phyloP scores from a whole-genome alignment of 2,888 invertebrate species.

The Teleogryllus oceanicus region DNA sequence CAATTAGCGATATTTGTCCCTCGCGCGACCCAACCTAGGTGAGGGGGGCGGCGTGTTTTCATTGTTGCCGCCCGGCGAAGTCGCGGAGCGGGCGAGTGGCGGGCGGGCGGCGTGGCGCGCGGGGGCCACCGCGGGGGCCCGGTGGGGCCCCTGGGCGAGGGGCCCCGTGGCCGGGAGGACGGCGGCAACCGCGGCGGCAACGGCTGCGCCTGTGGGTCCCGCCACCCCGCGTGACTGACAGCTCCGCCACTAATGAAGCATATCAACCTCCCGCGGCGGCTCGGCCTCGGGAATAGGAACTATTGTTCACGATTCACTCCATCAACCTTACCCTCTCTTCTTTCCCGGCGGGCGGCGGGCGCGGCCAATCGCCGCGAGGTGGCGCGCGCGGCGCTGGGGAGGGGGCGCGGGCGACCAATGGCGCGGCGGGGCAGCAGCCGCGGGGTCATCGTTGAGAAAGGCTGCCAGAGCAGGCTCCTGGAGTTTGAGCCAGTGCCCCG shows the following conservation, averaged over 20 bases:
- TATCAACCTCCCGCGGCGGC: conserved; percentile 6
- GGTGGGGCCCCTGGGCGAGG: not conserved
- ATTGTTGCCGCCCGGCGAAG: no score
- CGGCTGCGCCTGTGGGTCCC: not conserved
- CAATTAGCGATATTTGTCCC: no score
- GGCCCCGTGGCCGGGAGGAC: not conserved
- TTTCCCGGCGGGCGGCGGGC: not conserved
- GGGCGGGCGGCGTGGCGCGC: no score
- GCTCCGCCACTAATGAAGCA: not conserved
- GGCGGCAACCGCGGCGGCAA: not conserved
- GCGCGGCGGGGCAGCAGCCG: not conserved
- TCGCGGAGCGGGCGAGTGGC: no score
- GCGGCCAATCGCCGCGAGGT: conserved; percentile 6
- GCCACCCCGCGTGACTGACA: conserved; percentile 18
- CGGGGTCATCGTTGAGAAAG: conserved; percentile 18
- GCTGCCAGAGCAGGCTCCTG: not conserved
- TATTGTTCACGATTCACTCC: conserved; percentile 10
- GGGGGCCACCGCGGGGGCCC: not conserved
- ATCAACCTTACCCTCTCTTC: conserved; percentile 18
- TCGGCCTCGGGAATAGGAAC: conserved; percentile 18
- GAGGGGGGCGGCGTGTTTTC: no score
- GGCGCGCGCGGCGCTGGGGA: not conserved
- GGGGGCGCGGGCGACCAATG: not conserved
- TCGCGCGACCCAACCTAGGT: no score
- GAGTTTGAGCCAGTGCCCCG: conserved; percentile 18